phyloP scores from a whole-genome alignment of 2,797 vertebrate genomes.

The Acanthurus leucopareius region DNA sequence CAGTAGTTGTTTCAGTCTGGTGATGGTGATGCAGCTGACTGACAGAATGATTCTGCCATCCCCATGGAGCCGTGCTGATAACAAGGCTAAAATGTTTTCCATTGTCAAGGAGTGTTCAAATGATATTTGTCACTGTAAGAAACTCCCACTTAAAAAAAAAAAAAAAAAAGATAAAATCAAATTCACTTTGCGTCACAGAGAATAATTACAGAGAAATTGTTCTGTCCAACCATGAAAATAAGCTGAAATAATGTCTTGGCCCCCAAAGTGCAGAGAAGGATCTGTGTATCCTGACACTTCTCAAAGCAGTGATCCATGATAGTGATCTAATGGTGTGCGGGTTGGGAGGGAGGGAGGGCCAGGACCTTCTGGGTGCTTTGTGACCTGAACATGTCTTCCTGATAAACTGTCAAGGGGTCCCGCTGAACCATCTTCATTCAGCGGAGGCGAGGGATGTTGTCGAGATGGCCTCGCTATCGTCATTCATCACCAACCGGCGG shows the following conservation, averaged over 20 bases:
- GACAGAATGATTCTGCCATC: background rate
- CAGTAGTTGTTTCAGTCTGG: background rate
- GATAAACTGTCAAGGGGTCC: constrained; percentile 61
- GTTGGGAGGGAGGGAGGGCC: constrained; percentile 8
- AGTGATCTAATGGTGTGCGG: constrained; percentile 41
- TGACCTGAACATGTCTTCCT: constrained; percentile 67
- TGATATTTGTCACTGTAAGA: background rate
- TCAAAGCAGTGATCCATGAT: constrained; percentile 61
- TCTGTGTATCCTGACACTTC: constrained; percentile 28
- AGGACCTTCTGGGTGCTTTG: constrained; percentile 46
- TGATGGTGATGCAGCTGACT: background rate
- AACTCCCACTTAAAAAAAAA: background rate
- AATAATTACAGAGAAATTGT: background rate
- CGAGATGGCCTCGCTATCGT: constrained; percentile 23
- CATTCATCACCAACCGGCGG: constrained; percentile 50
- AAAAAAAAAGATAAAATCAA: background rate
- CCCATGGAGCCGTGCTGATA: background rate
- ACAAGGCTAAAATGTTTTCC: background rate
- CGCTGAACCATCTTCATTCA: constrained; percentile 43
- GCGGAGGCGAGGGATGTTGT: constrained; percentile 47
- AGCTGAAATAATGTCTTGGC: background rate
- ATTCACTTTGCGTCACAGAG: background rate
- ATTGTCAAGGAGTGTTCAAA: background rate
- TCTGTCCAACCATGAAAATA: background rate
- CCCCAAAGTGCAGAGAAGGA: background rate